Conservation (phyloP, 2,113 vertebrate genomes). For the Colossoma macropomum region DNA sequence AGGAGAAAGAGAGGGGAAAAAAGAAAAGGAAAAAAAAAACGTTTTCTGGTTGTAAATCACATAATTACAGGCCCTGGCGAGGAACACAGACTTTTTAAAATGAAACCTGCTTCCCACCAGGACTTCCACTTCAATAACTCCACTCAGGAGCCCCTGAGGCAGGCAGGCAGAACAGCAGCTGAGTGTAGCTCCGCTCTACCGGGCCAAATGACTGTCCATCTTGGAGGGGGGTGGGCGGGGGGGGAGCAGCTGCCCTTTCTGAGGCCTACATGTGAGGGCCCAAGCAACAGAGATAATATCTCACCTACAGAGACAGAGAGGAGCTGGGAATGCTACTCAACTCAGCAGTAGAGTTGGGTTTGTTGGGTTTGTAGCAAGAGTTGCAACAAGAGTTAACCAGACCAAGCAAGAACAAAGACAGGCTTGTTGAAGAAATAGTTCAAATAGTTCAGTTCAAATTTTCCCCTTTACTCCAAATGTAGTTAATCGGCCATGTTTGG, state of each 20-base stretch:
- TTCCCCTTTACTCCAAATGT: too few species aligned
- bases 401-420: too few species aligned
- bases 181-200: not conserved
- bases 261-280: too few species aligned
- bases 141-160: slow-evolving; percentile 14
- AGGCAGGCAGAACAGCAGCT: not conserved
- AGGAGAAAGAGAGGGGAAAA: not conserved
- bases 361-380: not conserved
- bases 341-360: not conserved
- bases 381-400: too few species aligned
- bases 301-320: not conserved
- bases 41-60: slow-evolving; percentile 54
- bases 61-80: slow-evolving; percentile 56
- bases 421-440: too few species aligned
- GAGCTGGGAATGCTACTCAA: too few species aligned
- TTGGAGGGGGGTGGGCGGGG: not conserved
- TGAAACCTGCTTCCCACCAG: slow-evolving; percentile 51
- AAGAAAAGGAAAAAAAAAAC: not conserved
- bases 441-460: too few species aligned
- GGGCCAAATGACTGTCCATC: not conserved
- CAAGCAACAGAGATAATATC: not conserved
- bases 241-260: not conserved
- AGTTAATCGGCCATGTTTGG: too few species aligned
- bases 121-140: slow-evolving; percentile 48
- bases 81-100: slow-evolving; percentile 50